Conservation (phyloP, 1,140 invertebrate genomes). For the Trichonephila inaurata region DNA sequence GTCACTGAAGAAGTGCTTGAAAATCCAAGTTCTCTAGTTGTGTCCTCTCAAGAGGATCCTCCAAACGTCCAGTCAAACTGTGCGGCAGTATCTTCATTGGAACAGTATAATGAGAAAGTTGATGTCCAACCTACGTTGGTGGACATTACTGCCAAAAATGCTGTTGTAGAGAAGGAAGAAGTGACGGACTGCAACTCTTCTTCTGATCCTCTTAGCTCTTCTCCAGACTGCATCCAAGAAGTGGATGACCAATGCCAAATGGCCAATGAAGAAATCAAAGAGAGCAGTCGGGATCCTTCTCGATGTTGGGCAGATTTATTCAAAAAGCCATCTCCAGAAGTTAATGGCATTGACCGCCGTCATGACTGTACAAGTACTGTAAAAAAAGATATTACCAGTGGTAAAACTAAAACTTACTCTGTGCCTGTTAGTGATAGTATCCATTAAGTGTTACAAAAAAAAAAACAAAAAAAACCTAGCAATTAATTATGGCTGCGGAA, state of each 20-base stretch:
- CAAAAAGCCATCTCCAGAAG: slow-evolving; percentile 50
- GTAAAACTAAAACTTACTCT: slow-evolving; percentile 50
- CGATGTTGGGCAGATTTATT: slow-evolving; percentile 70
- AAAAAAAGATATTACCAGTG: slow-evolving; percentile 63
- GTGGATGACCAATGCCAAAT: slow-evolving; percentile 26
- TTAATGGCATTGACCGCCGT: slow-evolving; percentile 55
- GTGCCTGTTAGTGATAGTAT: slow-evolving; percentile 62
- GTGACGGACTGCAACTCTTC: slow-evolving; percentile 59
- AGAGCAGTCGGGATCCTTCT: slow-evolving; percentile 3
- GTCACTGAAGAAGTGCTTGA: slow-evolving; percentile 10
- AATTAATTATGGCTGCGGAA: slow-evolving; percentile 52
- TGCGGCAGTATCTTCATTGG: neutral
- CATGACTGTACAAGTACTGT: slow-evolving; percentile 30
- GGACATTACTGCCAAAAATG: slow-evolving; percentile 60
- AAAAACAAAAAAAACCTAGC: slow-evolving; percentile 43
- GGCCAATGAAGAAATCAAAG: neutral
- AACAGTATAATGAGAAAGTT: neutral
- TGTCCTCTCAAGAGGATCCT: neutral
- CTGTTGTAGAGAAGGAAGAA: slow-evolving; percentile 46
- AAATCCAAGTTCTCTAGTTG: neutral
- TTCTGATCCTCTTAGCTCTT: slow-evolving; percentile 61
- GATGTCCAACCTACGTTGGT: neutral
- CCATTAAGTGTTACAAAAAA: slow-evolving; percentile 53
- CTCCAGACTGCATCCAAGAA: slow-evolving; percentile 60
- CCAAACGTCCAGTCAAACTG: slow-evolving; percentile 55